Percentiles rank a stretch among this genome's conserved stretches.
Evolutionary conservation across 2,113 vertebrate species (phyloP).

Genomic region (Symphodus melops): DNA sequence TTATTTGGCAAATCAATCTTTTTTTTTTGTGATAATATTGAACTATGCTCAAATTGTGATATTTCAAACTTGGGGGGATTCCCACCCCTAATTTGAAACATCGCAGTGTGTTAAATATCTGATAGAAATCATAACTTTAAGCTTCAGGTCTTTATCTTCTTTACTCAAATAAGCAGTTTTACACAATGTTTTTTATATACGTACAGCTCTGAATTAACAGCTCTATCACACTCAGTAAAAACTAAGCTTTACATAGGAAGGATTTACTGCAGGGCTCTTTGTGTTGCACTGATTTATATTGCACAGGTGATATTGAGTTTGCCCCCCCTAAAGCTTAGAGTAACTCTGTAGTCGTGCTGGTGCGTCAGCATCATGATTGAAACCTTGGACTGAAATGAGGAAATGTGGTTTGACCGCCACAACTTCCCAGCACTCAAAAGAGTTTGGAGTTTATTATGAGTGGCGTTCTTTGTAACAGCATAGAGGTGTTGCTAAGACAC

Average conservation of each 20-base stretch:
- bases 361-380: slow-evolving; percentile 25
- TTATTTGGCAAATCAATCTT: too few species aligned
- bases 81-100: not conserved
- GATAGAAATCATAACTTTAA: not conserved
- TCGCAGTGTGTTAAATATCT: not conserved
- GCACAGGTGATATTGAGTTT: not conserved
- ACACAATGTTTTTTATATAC: not conserved
- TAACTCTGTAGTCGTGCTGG: slow-evolving; percentile 15
- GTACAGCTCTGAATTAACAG: slow-evolving; percentile 27
- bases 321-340: slow-evolving; percentile 2
- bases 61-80: too few species aligned
- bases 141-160: not conserved
- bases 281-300: slow-evolving; percentile 42
- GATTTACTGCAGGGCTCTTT: slow-evolving; percentile 32
- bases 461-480: slow-evolving; percentile 19
- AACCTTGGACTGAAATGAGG: slow-evolving; percentile 36
- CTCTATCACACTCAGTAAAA: slow-evolving; percentile 12
- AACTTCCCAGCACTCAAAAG: slow-evolving; percentile 12
- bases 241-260: slow-evolving; percentile 1
- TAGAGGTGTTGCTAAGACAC: slow-evolving; percentile 43
- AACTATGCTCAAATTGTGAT: too few species aligned
- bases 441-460: slow-evolving; percentile 33
- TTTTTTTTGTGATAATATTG: too few species aligned
- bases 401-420: slow-evolving; percentile 25
- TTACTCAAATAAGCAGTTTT: not conserved